Base-by-base conservation (phyloP, 1,140 invertebrate species). In the Procambarus clarkii region DNA sequence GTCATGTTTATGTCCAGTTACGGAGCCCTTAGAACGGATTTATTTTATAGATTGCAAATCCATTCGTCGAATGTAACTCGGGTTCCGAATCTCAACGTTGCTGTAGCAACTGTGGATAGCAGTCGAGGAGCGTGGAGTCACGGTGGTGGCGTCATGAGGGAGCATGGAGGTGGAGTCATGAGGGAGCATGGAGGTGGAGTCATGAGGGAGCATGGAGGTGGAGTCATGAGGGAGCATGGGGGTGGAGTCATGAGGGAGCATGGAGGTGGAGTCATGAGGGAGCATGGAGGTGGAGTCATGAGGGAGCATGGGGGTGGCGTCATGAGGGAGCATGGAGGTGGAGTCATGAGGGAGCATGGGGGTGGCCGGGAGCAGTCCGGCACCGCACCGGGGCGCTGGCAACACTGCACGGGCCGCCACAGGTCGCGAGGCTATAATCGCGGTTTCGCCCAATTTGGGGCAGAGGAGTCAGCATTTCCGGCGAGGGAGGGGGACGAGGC, bases 381-480 rank as follows among this genome's bases (percentile, higher is more conserved):
- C 15, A 81, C 8, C 7, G 48, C 24, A 54, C 2, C 50, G 8
- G 4, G 13, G 50, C 77, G 71, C 18, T 84, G 82, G 46, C 50
- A 71, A 50, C 21, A 46, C 71, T 74, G 44, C 15, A 18, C 34
- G 24, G 44, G 88, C 24, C 74, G 81, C 64, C 71, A 77, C 71
- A 78, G 88, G 88, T 91, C 88, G 45, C 3, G 50, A 58, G 81
- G 81, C 24, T 60, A 34, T 34, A 91, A 85, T 91, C 82, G 82
- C 45, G 76, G 88, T 91, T 91, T 91, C 88, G 88, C 82, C 79
- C 82, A 91, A 91, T 91, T 91, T 85, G 76, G 79, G 88, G 71
- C 71, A 24, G 24, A 77, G 88, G 69, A 69, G 82, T 58, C 48
- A 78, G 88, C 78, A 85, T 84, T 85, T 91, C 89, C 89, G 89